Evolutionary conservation across 2,113 vertebrate species (phyloP).

Genomic region (Heliornis fulica): DNA sequence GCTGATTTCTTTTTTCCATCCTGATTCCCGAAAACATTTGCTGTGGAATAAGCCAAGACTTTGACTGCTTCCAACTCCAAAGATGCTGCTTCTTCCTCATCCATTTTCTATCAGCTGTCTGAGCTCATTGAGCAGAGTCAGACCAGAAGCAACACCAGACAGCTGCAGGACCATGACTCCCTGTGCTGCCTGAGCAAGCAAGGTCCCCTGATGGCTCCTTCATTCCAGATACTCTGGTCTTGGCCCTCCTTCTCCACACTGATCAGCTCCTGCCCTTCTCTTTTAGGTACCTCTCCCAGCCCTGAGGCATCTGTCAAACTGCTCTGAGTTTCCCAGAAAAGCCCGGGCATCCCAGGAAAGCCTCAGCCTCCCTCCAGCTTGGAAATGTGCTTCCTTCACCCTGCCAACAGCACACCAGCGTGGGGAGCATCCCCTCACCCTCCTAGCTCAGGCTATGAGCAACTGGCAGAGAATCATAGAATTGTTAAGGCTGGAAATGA

Average conservation of each 20-base stretch:
- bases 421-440: background rate
- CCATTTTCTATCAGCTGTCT: background rate
- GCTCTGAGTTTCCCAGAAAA: background rate
- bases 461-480: no score
- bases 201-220: background rate
- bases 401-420: background rate
- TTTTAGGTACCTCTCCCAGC: background rate
- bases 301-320: background rate
- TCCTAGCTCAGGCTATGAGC: background rate
- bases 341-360: background rate
- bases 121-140: background rate
- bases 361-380: background rate
- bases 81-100: background rate
- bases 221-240: background rate
- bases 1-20: background rate
- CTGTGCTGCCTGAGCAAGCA: background rate
- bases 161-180: background rate
- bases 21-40: conserved; percentile 13
- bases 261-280: background rate
- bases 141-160: background rate
- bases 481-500: no score
- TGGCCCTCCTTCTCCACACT: background rate
- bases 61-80: background rate
- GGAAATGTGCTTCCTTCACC: background rate
- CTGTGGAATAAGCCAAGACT: background rate